Percentiles rank a stretch among this genome's conserved stretches.
phyloP scores from a whole-genome alignment of 1,140 invertebrate genomes.

The Macrocentrus cingulum region DNA sequence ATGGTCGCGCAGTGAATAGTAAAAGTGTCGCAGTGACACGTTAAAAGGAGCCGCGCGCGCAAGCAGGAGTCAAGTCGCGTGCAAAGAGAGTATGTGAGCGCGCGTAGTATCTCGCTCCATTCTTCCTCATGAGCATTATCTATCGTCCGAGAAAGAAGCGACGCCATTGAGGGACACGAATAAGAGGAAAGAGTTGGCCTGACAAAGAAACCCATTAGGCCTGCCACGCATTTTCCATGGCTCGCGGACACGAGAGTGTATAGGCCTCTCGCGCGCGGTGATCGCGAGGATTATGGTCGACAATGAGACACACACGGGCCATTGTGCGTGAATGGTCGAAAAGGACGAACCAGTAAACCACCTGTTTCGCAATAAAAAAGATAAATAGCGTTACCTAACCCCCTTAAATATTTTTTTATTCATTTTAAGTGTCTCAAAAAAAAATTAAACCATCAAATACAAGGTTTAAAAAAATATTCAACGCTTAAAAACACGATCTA shows the following conservation, averaged over 20 bases:
- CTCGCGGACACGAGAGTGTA: constrained; percentile 37
- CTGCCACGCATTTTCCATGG: constrained; percentile 42
- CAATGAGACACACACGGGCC: constrained; percentile 37
- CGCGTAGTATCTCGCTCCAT: not conserved
- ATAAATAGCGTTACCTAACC: not conserved
- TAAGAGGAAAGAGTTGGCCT: not conserved
- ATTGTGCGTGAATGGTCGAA: constrained; percentile 33
- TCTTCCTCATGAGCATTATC: not conserved
- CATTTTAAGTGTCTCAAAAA: not conserved
- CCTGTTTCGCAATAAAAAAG: constrained; percentile 45
- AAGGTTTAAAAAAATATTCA: too few relatives aligned
- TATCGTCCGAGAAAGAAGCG: not conserved
- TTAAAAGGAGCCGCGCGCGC: not conserved
- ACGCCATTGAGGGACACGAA: not conserved
- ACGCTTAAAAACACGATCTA: too few relatives aligned
- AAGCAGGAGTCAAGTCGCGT: not conserved
- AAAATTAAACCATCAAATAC: too few relatives aligned
- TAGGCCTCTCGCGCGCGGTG: constrained; percentile 25
- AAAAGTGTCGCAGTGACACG: constrained; percentile 1
- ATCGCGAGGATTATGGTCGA: constrained; percentile 41
- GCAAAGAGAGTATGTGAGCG: not conserved
- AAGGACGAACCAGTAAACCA: constrained; percentile 31
- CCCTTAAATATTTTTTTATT: not conserved
- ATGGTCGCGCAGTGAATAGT: not conserved
- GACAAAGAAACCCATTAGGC: constrained; percentile 41